Evolutionary conservation across 2,888 invertebrate genomes (phyloP).

Genomic region (Spodoptera littoralis): DNA sequence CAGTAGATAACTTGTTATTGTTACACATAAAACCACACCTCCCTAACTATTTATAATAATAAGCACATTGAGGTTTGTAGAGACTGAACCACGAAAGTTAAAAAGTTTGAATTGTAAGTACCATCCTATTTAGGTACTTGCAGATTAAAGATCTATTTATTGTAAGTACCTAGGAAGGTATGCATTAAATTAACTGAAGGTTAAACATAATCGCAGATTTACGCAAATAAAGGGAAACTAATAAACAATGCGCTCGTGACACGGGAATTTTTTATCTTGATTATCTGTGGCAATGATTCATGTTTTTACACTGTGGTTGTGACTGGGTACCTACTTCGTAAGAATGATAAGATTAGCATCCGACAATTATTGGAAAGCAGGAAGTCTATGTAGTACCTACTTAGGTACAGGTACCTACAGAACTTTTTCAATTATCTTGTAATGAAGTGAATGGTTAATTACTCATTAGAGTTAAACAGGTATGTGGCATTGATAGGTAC

Average conservation of each 20-base stretch:
- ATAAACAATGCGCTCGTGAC: slow-evolving; percentile 31
- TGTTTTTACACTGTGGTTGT: slow-evolving; percentile 8
- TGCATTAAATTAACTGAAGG: slow-evolving; percentile 17
- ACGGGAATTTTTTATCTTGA: slow-evolving; percentile 31
- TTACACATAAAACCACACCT: too few species aligned
- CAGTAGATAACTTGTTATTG: not conserved
- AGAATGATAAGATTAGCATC: not conserved
- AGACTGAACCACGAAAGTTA: too few species aligned
- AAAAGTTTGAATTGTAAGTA: not conserved
- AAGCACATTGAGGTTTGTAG: too few species aligned
- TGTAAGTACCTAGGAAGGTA: too few species aligned
- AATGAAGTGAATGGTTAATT: slow-evolving; percentile 6
- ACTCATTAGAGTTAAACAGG: not conserved
- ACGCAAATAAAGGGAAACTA: slow-evolving; percentile 40
- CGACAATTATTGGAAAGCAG: slow-evolving; percentile 15
- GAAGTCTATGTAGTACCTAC: slow-evolving; percentile 2
- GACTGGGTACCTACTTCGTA: not conserved
- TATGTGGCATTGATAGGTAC: too few species aligned
- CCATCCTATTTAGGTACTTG: slow-evolving; percentile 19
- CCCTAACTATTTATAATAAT: too few species aligned
- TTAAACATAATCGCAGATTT: slow-evolving; percentile 34
- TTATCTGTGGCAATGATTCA: slow-evolving; percentile 26
- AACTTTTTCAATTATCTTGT: not conserved
- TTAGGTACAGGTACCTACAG: too few species aligned
- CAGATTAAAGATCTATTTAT: slow-evolving; percentile 9